Evolutionary conservation across 2,113 vertebrate genomes (phyloP).

Genomic region (Dasyurus viverrinus): DNA sequence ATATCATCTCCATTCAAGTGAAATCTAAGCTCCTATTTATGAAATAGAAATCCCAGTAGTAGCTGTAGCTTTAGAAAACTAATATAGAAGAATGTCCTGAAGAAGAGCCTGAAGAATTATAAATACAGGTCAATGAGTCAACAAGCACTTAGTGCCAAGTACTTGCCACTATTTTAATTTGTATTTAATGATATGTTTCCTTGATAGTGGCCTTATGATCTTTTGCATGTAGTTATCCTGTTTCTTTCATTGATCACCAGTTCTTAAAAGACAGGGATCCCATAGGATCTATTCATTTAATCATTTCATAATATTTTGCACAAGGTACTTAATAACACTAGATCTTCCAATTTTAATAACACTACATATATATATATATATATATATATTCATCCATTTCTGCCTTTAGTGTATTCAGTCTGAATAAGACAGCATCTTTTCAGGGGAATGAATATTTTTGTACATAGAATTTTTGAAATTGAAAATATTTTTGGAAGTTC

Average conservation of each 20-base stretch:
- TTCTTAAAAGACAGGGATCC: neutral
- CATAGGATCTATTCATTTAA: neutral
- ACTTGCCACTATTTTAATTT: neutral
- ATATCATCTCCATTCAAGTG: constrained; percentile 20
- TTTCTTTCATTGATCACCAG: neutral
- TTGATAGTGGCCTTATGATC: neutral
- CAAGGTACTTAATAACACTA: neutral
- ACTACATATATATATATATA: no score
- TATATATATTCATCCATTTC: neutral
- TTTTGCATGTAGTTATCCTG: neutral
- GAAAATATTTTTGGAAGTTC: neutral
- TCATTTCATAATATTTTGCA: neutral
- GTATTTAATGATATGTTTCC: neutral
- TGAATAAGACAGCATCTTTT: neutral
- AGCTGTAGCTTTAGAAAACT: constrained; percentile 45
- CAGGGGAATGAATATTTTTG: neutral
- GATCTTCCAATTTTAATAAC: neutral
- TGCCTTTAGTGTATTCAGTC: neutral
- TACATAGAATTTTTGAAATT: neutral
- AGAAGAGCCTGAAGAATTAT: neutral
- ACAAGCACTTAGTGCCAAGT: neutral
- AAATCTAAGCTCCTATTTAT: constrained; percentile 26
- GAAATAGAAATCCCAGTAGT: constrained; percentile 27
- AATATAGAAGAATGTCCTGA: constrained; percentile 17
- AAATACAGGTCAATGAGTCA: constrained; percentile 23